Percentiles rank a stretch among this genome's conserved stretches.
phyloP scores from a whole-genome alignment of 2,113 vertebrate species.

The Hypocryptadius cinnamomeus region DNA sequence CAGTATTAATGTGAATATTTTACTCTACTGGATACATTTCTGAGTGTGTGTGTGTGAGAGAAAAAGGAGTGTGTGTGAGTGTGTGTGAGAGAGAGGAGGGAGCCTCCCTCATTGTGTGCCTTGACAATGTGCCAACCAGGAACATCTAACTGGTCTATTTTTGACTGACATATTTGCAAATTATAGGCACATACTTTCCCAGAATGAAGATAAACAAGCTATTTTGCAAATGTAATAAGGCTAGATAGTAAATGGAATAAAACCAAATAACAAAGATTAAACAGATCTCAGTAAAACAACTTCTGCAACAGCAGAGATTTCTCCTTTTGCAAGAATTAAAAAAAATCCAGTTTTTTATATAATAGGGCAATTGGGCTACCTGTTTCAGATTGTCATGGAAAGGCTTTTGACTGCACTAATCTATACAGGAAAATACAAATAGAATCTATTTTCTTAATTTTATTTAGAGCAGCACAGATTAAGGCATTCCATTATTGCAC shows the following conservation, averaged over 20 bases:
- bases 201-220: constrained; percentile 46
- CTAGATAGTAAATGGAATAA: constrained; percentile 8
- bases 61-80: neutral
- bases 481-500: neutral
- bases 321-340: neutral
- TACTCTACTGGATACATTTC: constrained; percentile 44
- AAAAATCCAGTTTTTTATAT: neutral
- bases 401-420: neutral
- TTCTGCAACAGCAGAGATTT: neutral
- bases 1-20: constrained; percentile 69
- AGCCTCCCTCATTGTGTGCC: neutral
- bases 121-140: constrained; percentile 29
- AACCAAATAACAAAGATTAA: constrained; percentile 8
- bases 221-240: constrained; percentile 39
- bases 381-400: neutral
- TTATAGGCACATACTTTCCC: constrained; percentile 12
- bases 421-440: neutral
- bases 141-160: constrained; percentile 24
- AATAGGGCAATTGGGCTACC: neutral
- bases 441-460: neutral
- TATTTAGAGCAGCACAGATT: neutral
- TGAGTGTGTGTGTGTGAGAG: neutral
- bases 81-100: neutral
- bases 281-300: neutral
- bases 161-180: constrained; percentile 39